These are phyloP conservation scores for Tribolium freemani DNA, from an alignment of 2,888 invertebrate genomes.

Conservation along the genomic window DNA sequence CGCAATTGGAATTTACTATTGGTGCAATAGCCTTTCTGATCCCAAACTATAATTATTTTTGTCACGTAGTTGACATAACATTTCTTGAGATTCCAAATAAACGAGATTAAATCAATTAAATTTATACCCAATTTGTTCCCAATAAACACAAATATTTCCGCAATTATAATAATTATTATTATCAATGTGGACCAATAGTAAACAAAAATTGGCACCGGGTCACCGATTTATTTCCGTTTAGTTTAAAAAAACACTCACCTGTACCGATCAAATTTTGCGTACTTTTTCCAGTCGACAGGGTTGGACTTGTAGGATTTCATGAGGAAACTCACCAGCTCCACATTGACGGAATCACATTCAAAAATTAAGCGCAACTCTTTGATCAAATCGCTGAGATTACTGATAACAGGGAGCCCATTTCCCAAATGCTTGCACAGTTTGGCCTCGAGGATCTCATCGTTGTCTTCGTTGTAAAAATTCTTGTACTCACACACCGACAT, in stretches of 20 bases:
- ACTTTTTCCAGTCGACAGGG: constrained; percentile 92
- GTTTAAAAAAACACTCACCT: constrained; percentile 72
- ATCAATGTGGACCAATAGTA: no score
- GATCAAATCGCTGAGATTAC: constrained; percentile 75
- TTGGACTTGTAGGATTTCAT: constrained; percentile 88
- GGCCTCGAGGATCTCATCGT: constrained; percentile 50
- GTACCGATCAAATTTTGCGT: constrained; percentile 93
- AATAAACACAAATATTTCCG: neutral
- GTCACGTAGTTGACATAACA: constrained; percentile 21
- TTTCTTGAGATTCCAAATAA: constrained; percentile 8
- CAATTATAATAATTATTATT: no score
- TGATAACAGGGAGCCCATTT: constrained; percentile 61
- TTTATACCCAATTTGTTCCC: neutral
- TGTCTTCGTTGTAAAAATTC: constrained; percentile 44
- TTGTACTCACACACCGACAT: constrained; percentile 48
- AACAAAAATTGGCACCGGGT: neutral
- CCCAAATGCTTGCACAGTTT: constrained; percentile 58
- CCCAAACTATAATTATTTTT: constrained; percentile 14
- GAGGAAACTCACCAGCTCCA: constrained; percentile 89
- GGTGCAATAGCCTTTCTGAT: constrained; percentile 31
- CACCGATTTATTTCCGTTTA: neutral
- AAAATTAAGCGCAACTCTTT: constrained; percentile 83
- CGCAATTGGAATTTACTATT: constrained; percentile 25
- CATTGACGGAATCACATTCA: constrained; percentile 84
- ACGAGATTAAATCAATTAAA: neutral